Percentiles rank a stretch among this genome's conserved stretches.
These are phyloP conservation scores for Drosophila basisetae DNA, from an alignment of 2,888 invertebrate genomes.

Conservation along the genomic window DNA sequence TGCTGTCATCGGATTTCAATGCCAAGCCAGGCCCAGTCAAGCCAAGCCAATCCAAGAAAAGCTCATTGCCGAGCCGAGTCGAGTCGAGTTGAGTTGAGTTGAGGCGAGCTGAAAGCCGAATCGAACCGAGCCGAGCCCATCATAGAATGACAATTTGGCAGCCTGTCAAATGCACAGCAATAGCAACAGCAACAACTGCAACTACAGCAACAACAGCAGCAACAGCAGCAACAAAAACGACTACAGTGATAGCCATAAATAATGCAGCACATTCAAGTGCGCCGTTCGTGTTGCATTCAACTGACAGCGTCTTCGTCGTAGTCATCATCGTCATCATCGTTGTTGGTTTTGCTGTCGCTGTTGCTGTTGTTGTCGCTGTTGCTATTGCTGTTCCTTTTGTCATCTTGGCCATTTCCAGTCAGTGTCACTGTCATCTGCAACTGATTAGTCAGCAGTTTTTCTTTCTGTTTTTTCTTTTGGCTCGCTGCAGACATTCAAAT, in stretches of 20 bases:
- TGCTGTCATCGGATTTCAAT: constrained; percentile 60
- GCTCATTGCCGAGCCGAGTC: not conserved
- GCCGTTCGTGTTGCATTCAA: constrained; percentile 23
- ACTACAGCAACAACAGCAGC: constrained; percentile 23
- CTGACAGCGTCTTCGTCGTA: constrained; percentile 11
- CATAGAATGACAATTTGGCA: constrained; percentile 49
- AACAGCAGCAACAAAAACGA: not conserved
- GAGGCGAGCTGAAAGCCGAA: not conserved
- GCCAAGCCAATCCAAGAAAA: not conserved
- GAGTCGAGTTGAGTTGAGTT: not conserved
- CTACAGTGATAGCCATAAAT: constrained; percentile 34
- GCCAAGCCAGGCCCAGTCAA: constrained; percentile 17
- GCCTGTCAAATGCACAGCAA: constrained; percentile 51
- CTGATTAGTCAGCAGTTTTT: constrained; percentile 73
- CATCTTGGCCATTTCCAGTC: constrained; percentile 29
- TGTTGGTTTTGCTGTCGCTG: constrained; percentile 16
- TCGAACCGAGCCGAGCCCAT: constrained; percentile 5
- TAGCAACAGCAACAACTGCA: constrained; percentile 22
- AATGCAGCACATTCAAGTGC: constrained; percentile 56
- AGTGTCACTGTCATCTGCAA: constrained; percentile 50
- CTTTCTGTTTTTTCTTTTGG: not conserved
- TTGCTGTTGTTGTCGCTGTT: not conserved
- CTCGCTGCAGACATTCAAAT: constrained; percentile 12
- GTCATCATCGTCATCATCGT: constrained; percentile 12
- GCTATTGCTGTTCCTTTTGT: not conserved